Base-by-base conservation (phyloP, 2,888 invertebrate genomes). In the Oxyteleia sp. region DNA sequence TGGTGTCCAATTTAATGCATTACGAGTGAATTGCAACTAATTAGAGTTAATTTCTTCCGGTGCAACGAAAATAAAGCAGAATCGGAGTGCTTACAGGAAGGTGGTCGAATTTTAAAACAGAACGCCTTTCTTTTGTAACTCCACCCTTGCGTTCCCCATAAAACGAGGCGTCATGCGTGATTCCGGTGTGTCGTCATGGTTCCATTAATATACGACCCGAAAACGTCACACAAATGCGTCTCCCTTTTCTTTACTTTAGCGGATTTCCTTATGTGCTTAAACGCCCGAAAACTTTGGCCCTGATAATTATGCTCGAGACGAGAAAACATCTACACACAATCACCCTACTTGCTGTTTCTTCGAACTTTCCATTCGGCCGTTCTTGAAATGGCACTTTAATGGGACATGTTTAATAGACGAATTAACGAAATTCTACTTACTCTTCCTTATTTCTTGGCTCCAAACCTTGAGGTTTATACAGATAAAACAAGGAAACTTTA, bases 181-280 rank as follows among this genome's bases (percentile, higher is more conserved):
- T 91, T 92, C 92, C 91, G 91, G 91, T 88, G 87, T 87, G 87
- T 87, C 91, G 92, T 92, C 90, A 92, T 90, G 91, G 91, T 92
- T 91, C 90, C 91, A 92, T 92, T 91, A 91, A 92, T 88, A 88
- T 86, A 84, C 85, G 86, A 87, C 85, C 84, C 85, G 78, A 80
- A 86, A 86, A 85, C 82, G 71, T 43, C 76, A 23, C 72, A 16
- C 80, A 5, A 23, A 23, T 5, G 23, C 23, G 23, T 23, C 23
- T 2, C 23, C 23, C 23, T 23, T 23, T 23, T 23, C 23, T 23
- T 23, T 23, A 2, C 23, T 23, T 23, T 23, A 5, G 23, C 32
- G 32, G 32, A 32, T 32, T 32, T 32, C 10, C 32, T 32, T 20
- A 74, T 78, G 74, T 61, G 78, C 41, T 78, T 57, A 49, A 68